A percentile compares a stretch with the other conserved stretches of the same genome.
phyloP scores from a whole-genome alignment of 2,113 vertebrate genomes.

The Rhea pennata region DNA sequence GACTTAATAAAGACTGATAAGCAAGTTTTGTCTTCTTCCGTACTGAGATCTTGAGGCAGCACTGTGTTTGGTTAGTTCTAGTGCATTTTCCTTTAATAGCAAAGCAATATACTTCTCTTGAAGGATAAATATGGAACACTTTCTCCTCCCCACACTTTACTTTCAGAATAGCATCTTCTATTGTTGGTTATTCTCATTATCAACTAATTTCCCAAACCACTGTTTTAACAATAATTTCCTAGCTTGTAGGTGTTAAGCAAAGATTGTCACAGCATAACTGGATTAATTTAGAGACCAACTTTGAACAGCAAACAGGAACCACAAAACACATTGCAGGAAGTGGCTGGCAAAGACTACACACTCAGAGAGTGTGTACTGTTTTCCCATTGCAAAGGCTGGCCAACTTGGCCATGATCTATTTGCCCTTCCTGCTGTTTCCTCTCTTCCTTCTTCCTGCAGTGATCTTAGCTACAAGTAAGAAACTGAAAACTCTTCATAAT shows the following conservation, averaged over 20 bases:
- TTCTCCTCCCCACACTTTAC: neutral
- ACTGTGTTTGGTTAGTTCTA: conserved; percentile 1
- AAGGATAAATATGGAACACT: conserved; percentile 26
- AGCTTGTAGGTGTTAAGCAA: conserved; percentile 47
- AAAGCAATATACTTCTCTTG: neutral
- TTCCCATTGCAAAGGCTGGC: neutral
- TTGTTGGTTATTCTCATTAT: conserved; percentile 38
- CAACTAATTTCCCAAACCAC: conserved; percentile 27
- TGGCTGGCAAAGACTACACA: neutral
- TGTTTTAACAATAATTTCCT: conserved; percentile 34
- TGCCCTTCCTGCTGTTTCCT: neutral
- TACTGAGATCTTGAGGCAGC: conserved; percentile 19
- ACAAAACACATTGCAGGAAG: neutral
- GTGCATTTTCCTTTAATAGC: conserved; percentile 31
- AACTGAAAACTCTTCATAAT: neutral
- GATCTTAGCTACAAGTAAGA: neutral
- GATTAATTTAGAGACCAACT: conserved; percentile 47
- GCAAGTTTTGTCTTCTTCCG: neutral
- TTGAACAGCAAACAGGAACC: neutral
- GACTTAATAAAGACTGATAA: conserved; percentile 30
- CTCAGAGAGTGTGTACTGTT: neutral
- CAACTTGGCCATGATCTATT: neutral
- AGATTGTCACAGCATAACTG: conserved; percentile 35
- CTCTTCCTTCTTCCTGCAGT: neutral
- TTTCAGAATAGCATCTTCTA: conserved; percentile 25